Evolutionary conservation across 92 coral and sea anemone species (phyloP), one percentile per base, ranked within the genome.

Genomic region (Siderastrea siderea): DNA sequence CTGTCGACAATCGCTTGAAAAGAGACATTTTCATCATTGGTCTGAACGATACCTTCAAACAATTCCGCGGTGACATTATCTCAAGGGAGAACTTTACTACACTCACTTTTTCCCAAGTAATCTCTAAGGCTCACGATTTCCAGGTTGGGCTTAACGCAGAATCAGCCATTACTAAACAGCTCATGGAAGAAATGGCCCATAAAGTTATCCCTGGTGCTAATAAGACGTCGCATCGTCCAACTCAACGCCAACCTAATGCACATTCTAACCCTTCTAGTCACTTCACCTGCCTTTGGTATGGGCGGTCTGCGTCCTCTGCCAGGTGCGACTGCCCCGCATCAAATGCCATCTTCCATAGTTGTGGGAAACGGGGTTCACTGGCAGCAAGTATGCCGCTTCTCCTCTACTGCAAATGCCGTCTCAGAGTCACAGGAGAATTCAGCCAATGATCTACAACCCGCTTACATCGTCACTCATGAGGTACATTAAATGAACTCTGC

Each of bases 1-100:
- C 80, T 15, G 94, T 60, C 1, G 91, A 78, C 26, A 85, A 91
- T 51, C 87, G 90, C 11, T 50, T 90, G 0, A 86, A 90, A 84
- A 51, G 86, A 5, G 89, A 90, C 26, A 85, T 79, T 16, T 85
- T 85, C 72, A 78, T 84, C 14, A 90, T 86, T 73, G 91, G 90
- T 45, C 85, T 90, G 26, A 90, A 81, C 47, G 90, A 81, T 3
- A 86, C 90, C 44, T 90, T 66, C 61, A 86, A 90, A 73, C 8
- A 72, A 47, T 90, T 90, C 50, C 88, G 90, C 44, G 72, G 84
- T 61, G 88, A 81, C 48, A 8, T 86, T 2, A 90, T 85, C 14
- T 71, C 85, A 15, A 71, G 80, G 54, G 90, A 90, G 54, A 81
- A 86, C 71, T 80, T 90, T 52, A 17, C 82, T 7, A 61, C 86